phyloP scores from a whole-genome alignment of 2,797 vertebrate genomes.

The Tinamus major region DNA sequence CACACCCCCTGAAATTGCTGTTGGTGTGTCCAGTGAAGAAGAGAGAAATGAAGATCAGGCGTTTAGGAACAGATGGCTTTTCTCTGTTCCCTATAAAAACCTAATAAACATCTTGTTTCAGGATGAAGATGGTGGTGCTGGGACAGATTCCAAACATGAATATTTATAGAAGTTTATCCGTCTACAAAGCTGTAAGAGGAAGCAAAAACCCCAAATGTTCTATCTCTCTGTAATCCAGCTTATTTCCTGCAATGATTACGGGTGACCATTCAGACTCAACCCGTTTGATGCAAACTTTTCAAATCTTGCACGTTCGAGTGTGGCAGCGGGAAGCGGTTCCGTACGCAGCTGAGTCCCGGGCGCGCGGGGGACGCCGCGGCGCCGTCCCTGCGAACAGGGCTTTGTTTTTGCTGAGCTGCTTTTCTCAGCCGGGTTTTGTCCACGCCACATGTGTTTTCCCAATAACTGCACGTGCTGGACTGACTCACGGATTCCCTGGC shows the following conservation, averaged over 20 bases:
- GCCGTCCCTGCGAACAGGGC: not conserved
- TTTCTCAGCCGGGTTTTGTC: not conserved
- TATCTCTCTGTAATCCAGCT: not conserved
- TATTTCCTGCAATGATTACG: not conserved
- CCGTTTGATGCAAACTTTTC: not conserved
- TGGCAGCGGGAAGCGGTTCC: not conserved
- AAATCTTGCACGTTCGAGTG: not conserved
- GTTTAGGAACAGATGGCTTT: not conserved
- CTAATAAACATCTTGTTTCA: constrained; percentile 62
- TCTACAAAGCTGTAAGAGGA: constrained; percentile 70
- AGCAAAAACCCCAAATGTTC: not conserved
- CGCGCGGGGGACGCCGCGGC: no score
- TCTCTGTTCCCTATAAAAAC: not conserved
- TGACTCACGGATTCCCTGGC: not conserved
- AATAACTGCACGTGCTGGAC: not conserved
- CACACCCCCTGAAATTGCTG: not conserved
- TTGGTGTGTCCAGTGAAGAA: not conserved
- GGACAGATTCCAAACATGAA: constrained; percentile 79
- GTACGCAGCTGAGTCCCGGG: no score
- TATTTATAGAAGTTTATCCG: constrained; percentile 73
- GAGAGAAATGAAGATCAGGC: not conserved
- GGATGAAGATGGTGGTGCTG: constrained; percentile 68
- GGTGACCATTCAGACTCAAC: not conserved
- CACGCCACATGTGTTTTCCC: not conserved
- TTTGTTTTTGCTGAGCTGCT: not conserved